Conservation (phyloP, 92 coral and sea anemone species). For the Diadumene lineata region DNA sequence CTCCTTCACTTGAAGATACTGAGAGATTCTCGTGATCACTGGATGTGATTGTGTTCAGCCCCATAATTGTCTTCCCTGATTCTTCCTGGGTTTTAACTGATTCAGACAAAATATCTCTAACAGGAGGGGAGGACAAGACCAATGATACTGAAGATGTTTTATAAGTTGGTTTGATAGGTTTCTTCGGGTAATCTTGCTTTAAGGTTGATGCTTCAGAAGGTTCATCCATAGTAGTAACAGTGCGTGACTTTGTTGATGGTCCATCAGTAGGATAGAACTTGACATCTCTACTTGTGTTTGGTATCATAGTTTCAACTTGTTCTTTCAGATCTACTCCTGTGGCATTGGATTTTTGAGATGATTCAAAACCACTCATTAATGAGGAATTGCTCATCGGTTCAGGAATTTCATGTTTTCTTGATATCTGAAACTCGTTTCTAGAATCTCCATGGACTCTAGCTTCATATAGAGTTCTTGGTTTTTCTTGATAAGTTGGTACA, state of each 20-base stretch:
- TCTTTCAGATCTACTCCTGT: slow-evolving; percentile 25
- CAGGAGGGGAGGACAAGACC: slow-evolving; percentile 24
- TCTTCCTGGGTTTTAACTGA: neutral
- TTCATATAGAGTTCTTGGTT: slow-evolving; percentile 21
- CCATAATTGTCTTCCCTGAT: neutral
- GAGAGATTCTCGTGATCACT: neutral
- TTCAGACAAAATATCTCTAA: slow-evolving; percentile 12
- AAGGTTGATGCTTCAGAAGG: slow-evolving; percentile 14
- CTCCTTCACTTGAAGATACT: neutral
- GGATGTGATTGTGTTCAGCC: neutral
- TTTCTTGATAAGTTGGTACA: slow-evolving; percentile 3
- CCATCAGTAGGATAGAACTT: slow-evolving; percentile 2
- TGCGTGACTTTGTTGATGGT: neutral
- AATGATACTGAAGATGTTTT: slow-evolving; percentile 14
- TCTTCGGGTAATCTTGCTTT: neutral
- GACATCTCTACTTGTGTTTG: neutral
- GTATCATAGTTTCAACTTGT: neutral
- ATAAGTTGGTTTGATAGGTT: neutral
- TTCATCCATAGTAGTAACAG: neutral
- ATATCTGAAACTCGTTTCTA: neutral
- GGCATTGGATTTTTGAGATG: slow-evolving; percentile 16
- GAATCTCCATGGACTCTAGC: neutral
- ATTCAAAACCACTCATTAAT: neutral
- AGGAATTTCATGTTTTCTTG: neutral
- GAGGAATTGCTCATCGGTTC: neutral